Evolutionary conservation across 92 coral and sea anemone species (phyloP).

Genomic region (Phymanthus crucifer): DNA sequence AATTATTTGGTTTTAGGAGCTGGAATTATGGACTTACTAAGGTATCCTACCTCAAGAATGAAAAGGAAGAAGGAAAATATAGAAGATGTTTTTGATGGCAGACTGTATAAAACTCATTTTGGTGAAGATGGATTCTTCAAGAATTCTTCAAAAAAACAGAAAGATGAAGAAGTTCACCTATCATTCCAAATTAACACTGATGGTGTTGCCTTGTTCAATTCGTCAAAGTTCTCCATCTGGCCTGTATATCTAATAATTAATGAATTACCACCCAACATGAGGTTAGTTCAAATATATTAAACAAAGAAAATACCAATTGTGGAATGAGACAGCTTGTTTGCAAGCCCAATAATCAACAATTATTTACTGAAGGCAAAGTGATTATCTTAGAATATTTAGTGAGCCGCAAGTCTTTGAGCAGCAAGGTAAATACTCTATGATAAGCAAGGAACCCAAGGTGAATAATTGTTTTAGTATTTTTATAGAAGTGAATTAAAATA

Average conservation of each 20-base stretch:
- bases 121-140: slow-evolving; percentile 39
- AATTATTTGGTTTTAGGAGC: slow-evolving; percentile 28
- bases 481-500: background rate
- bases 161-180: slow-evolving; percentile 38
- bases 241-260: slow-evolving; percentile 49
- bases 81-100: slow-evolving; percentile 60
- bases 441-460: no score
- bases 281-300: slow-evolving; percentile 22
- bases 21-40: slow-evolving; percentile 34
- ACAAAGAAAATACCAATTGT: background rate
- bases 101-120: slow-evolving; percentile 53
- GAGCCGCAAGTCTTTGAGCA: background rate
- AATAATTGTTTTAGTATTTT: background rate
- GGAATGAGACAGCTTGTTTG: background rate
- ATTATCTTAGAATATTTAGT: no score
- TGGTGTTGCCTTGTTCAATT: slow-evolving; percentile 53
- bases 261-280: slow-evolving; percentile 62
- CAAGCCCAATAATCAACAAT: background rate
- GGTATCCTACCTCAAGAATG: slow-evolving; percentile 26
- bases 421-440: background rate
- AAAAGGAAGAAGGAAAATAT: slow-evolving; percentile 31
- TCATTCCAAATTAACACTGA: slow-evolving; percentile 59
- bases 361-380: background rate
- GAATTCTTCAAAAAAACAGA: background rate
- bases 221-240: slow-evolving; percentile 55